Evolutionary conservation across 2,888 invertebrate species (phyloP), one percentile per base, ranked within the genome.

Genomic region (Colletes collaris): DNA sequence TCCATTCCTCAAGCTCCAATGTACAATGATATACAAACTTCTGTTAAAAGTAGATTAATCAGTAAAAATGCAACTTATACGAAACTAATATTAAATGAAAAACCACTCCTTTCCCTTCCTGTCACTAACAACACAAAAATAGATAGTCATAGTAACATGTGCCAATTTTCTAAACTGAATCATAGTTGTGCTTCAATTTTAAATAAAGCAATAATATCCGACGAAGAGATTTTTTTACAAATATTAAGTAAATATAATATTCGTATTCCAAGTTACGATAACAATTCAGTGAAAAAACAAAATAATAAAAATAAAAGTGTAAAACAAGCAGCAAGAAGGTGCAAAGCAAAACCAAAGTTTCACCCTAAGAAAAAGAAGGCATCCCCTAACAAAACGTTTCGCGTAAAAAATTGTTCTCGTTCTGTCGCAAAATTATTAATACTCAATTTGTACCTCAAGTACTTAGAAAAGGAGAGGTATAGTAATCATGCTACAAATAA

Each of bases 401-500:
- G 2, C 10, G 19, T 13, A 40, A 69, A n/a, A 16, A 37, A 65
- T 50, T 67, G 37, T 58, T 69, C 76, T 8, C 55, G 59, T 40
- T 74, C 56, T 52, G 59, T 83, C 37, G 64, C 81, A 63, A 90
- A 89, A 89, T 86, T 91, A 69, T 84, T 91, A 55, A 74, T 87
- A n/a, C 86, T 91, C 44, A 90, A 89, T 59, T 69, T 91, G 35
- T 91, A 90, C 67, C 81, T 91, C 0, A 89, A 83, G 83, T 89
- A 89, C 72, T 85, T 89, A 53, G 86, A 90, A 64, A 83, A 83
- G 7, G 87, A 87, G 73, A 87, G 87, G 80, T 85, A 86, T 6
- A 16, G 59, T 4, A 56, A 70, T 60, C 8, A n/a, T 7, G 1
- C 11, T 62, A 50, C 6, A 44, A 46, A 64, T 46, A 46, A 37